Base-by-base conservation (phyloP, 2,888 invertebrate genomes). In the Julus scanicus region DNA sequence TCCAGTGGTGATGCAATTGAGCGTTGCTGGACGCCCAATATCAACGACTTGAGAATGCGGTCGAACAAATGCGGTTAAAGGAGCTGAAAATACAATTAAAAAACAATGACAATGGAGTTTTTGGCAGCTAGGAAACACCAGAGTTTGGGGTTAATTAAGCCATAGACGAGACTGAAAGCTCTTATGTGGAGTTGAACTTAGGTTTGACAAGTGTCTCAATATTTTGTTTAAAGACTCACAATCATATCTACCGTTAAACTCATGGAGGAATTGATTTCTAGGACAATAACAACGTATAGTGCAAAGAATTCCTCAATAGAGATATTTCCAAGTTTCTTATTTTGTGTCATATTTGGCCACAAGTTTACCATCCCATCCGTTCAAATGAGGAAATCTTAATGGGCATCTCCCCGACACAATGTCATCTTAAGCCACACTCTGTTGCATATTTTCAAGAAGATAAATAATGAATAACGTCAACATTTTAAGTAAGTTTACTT, bases 1-100 rank as follows among this genome's bases (percentile, higher is more conserved):
- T 40, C 88, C 88, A 63, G 37, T n/a, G 13, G 84, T 49, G 40
- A 86, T 71, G 80, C 88, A 88, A 20, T 40, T 57, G 29, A 88
- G 37, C 8, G 53, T 63, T 20, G 88, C 86, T 44, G 63, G 40
- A 37, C 88, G 37, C 9, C 88, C 88, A 40, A 84, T 86, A 48
- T 88, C 86, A 20, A 86, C 88, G 29, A 88, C 49, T 88, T 88
- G 86, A 37, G 71, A 44, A 29, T 71, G 88, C 1, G 88, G 88
- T 13, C 44, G 86, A 86, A 88, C 39, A 6, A 48, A 84, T 40
- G 86, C 86, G 8, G 88, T 86, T 29, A 88, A 84, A 9, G 86
- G 44, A 29, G 86, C 88, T 88, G 71, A 40, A 85, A 85, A 29
- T 29, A 84, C 40, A 44, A 84, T 11, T 3, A 84, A 29, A 88